phyloP scores from a whole-genome alignment of 2,888 invertebrate genomes.

The Drosophila subsilvestris region DNA sequence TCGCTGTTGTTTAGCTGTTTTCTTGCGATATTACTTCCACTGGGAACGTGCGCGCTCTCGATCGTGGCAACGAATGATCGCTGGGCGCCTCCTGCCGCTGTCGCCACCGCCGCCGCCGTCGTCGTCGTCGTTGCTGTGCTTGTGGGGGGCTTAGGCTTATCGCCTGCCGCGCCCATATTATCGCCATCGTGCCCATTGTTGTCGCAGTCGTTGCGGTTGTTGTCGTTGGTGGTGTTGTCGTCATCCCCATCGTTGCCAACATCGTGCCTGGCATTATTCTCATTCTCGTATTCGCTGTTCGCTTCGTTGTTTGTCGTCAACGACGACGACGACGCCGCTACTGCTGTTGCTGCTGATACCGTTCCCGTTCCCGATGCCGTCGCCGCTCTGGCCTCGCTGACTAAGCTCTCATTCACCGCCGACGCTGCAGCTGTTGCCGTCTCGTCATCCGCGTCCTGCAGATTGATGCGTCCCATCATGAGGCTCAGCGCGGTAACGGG shows the following conservation, averaged over 20 bases:
- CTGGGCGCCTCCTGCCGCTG: conserved; percentile 68
- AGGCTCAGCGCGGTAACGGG: conserved; percentile 80
- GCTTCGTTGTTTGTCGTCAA: conserved; percentile 16
- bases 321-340: conserved; percentile 1
- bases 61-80: conserved; percentile 64
- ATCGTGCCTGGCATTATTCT: conserved; percentile 27
- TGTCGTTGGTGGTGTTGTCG: conserved; percentile 39
- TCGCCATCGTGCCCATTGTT: conserved; percentile 51
- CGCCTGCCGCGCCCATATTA: conserved; percentile 67
- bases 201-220: conserved; percentile 30
- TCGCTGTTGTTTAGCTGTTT: conserved; percentile 32
- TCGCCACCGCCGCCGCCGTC: conserved; percentile 58
- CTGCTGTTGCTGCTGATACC: neutral
- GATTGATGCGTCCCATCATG: conserved; percentile 75
- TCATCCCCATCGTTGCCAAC: conserved; percentile 13
- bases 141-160: conserved; percentile 50
- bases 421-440: neutral
- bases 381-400: conserved; percentile 47
- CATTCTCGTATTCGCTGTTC: conserved; percentile 16
- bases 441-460: conserved; percentile 45
- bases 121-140: conserved; percentile 28
- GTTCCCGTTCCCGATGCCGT: conserved; percentile 19
- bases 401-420: conserved; percentile 49
- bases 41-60: conserved; percentile 72
- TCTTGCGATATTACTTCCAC: conserved; percentile 55